These are phyloP conservation scores for Dasyornis broadbenti DNA, from an alignment of 2,113 vertebrate species.

Conservation along the genomic window DNA sequence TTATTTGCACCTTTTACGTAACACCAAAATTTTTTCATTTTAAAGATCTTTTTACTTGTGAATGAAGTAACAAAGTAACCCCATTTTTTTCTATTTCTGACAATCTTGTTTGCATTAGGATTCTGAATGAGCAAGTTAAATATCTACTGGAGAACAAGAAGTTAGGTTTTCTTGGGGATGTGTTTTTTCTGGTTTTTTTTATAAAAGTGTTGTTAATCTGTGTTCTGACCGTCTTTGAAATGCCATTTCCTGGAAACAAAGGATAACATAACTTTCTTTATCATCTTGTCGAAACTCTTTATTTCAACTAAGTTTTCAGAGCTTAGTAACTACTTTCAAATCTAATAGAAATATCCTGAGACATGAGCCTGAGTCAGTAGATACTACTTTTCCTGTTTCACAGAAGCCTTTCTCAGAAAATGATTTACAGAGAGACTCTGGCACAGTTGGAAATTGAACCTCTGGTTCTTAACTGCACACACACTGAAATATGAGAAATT, in stretches of 20 bases:
- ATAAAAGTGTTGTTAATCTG: not conserved
- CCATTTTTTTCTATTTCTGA: not conserved
- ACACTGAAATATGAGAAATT: not conserved
- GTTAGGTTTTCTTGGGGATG: not conserved
- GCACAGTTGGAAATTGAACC: not conserved
- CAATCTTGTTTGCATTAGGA: not conserved
- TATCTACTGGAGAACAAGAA: not conserved
- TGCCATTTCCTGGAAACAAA: not conserved
- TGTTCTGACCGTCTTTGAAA: not conserved
- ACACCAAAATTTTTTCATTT: not conserved
- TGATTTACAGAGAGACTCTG: not conserved
- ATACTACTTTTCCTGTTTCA: not conserved
- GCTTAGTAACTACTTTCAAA: not conserved
- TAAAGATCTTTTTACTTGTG: not conserved
- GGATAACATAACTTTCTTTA: not conserved
- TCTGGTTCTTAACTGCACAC: not conserved
- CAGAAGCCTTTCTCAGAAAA: not conserved
- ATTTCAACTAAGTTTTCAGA: not conserved
- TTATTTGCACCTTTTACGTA: not conserved
- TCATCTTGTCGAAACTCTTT: not conserved
- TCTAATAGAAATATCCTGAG: not conserved
- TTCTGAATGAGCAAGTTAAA: not conserved
- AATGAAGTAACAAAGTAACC: fast-evolving
- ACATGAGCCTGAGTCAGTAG: not conserved
- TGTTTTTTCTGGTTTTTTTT: not conserved